These are phyloP conservation scores for Drosophila meridionalis DNA, from an alignment of 2,888 invertebrate genomes.

Conservation along the genomic window DNA sequence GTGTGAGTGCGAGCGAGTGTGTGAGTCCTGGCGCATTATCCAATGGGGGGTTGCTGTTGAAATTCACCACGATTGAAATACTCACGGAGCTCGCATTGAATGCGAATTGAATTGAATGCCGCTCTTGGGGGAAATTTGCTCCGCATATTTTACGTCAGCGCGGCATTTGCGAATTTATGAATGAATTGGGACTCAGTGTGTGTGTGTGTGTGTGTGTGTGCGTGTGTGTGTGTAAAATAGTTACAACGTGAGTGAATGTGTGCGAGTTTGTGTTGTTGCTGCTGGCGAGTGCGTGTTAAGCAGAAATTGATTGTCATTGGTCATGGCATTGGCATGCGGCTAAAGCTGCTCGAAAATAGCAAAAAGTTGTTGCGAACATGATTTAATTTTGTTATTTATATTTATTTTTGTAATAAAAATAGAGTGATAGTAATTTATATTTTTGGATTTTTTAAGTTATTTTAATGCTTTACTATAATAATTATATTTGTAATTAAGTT, in stretches of 20 bases:
- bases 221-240: constrained; percentile 30
- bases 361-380: constrained; percentile 14
- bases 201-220: constrained; percentile 13
- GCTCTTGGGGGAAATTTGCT: constrained; percentile 66
- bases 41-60: constrained; percentile 69
- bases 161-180: constrained; percentile 61
- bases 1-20: constrained; percentile 33
- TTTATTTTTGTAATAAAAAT: not conserved
- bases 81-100: constrained; percentile 50
- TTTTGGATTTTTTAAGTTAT: no score
- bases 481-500: no score
- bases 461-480: no score
- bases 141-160: constrained; percentile 47
- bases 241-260: constrained; percentile 23
- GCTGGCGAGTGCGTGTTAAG: constrained; percentile 48
- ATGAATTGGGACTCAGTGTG: constrained; percentile 55
- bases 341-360: constrained; percentile 11
- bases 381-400: constrained; percentile 6
- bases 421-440: no score
- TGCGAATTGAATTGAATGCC: constrained; percentile 48
- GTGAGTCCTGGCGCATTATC: constrained; percentile 52
- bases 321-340: constrained; percentile 55
- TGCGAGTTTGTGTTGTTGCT: constrained; percentile 11
- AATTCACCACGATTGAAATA: constrained; percentile 67
- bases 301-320: constrained; percentile 72